phyloP scores from a whole-genome alignment of 2,113 vertebrate genomes.

The Labeo catla region DNA sequence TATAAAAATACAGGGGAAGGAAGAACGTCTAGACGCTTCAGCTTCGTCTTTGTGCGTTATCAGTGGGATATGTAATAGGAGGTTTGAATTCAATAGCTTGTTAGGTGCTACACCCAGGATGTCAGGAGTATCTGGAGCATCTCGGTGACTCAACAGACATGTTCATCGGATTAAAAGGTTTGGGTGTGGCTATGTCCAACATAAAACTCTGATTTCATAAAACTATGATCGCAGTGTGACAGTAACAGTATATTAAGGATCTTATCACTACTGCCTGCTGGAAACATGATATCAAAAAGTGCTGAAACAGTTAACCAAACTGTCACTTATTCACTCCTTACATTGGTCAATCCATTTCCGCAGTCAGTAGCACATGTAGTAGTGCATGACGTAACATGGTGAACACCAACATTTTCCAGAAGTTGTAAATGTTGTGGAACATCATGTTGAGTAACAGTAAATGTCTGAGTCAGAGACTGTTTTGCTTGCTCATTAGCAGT shows the following conservation, averaged over 20 bases:
- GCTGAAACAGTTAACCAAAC: background rate
- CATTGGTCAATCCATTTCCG: background rate
- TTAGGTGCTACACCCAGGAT: conserved; percentile 5
- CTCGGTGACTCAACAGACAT: conserved; percentile 6
- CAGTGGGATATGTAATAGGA: conserved; percentile 20
- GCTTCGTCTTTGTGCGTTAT: background rate
- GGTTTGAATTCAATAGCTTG: background rate
- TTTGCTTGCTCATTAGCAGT: background rate
- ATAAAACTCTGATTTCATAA: background rate
- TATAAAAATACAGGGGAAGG: background rate
- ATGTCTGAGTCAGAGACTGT: background rate
- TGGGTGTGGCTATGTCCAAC: background rate
- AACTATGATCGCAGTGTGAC: background rate
- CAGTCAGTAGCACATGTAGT: background rate
- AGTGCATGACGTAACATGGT: background rate
- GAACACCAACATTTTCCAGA: conserved; percentile 9
- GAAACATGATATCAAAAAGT: background rate
- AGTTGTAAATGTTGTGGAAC: conserved; percentile 4
- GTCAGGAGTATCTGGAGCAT: background rate
- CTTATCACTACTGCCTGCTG: background rate
- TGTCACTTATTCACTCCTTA: background rate
- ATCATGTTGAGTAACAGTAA: conserved; percentile 10
- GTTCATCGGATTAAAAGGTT: background rate
- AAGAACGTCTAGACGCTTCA: conserved; percentile 32
- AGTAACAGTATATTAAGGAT: background rate